A percentile compares a stretch with the other conserved stretches of the same genome.
These are phyloP conservation scores for Conistra vaccinii DNA, from an alignment of 2,888 invertebrate species.

Conservation along the genomic window DNA sequence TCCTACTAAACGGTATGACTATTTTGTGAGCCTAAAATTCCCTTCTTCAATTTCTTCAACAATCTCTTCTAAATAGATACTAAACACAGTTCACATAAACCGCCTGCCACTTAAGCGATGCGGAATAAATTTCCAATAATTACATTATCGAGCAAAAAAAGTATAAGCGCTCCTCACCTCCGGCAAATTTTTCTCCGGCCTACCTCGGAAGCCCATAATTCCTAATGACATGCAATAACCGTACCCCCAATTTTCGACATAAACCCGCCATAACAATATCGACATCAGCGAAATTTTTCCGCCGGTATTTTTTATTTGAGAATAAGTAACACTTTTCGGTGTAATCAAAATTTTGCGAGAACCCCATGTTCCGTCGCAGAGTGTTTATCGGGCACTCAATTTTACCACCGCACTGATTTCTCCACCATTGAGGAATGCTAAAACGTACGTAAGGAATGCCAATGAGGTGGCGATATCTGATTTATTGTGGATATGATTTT, in stretches of 20 bases:
- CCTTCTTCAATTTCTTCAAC: neutral
- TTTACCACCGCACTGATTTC: slow-evolving; percentile 87
- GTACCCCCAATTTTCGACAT: slow-evolving; percentile 90
- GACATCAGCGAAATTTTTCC: slow-evolving; percentile 89
- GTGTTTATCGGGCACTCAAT: slow-evolving; percentile 90
- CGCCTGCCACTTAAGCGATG: slow-evolving; percentile 74
- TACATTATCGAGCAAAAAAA: slow-evolving; percentile 87
- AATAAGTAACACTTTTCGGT: slow-evolving; percentile 89
- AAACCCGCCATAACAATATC: slow-evolving; percentile 91
- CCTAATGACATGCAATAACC: slow-evolving; percentile 91
- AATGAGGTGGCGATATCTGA: slow-evolving; percentile 73
- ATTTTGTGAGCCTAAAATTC: neutral
- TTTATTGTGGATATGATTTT: slow-evolving; percentile 69
- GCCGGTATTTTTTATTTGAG: slow-evolving; percentile 85
- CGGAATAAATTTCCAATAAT: slow-evolving; percentile 90
- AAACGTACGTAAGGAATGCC: slow-evolving; percentile 78
- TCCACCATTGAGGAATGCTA: slow-evolving; percentile 79
- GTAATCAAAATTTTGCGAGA: slow-evolving; percentile 88
- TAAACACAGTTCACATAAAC: slow-evolving; percentile 65
- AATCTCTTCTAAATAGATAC: slow-evolving; percentile 50
- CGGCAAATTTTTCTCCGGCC: slow-evolving; percentile 83
- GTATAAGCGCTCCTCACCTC: slow-evolving; percentile 80
- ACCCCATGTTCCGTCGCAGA: slow-evolving; percentile 68
- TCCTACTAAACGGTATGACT: neutral
- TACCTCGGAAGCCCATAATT: slow-evolving; percentile 90